Conservation (phyloP, 2,113 vertebrate genomes). For the Cryptotis parvus region DNA sequence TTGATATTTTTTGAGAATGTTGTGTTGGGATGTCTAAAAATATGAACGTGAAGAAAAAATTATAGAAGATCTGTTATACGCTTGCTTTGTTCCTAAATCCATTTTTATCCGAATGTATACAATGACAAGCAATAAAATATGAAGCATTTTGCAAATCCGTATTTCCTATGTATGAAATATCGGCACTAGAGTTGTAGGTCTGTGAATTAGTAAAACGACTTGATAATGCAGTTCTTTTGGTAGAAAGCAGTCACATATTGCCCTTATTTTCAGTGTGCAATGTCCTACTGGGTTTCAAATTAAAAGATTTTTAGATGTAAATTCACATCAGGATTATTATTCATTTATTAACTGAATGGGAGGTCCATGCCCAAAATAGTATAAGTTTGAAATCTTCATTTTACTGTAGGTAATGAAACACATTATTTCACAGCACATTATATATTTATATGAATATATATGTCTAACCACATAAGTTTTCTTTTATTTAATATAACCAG, state of each 20-base stretch:
- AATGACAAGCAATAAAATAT: constrained; percentile 46
- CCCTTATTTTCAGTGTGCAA: constrained; percentile 47
- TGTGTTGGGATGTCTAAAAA: neutral
- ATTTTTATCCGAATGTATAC: neutral
- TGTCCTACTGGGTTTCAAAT: constrained; percentile 35
- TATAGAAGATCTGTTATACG: neutral
- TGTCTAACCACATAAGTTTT: neutral
- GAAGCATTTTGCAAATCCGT: constrained; percentile 23
- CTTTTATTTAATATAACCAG: constrained; percentile 33
- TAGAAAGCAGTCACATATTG: neutral
- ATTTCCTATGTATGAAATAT: neutral
- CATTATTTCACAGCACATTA: neutral
- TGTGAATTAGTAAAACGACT: constrained; percentile 37
- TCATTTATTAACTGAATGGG: constrained; percentile 38
- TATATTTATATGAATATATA: neutral
- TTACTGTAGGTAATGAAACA: neutral
- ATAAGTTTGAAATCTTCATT: no score
- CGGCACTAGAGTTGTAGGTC: constrained; percentile 21
- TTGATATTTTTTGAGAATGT: no score
- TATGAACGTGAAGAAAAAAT: neutral
- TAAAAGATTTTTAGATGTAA: constrained; percentile 31
- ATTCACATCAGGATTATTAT: constrained; percentile 5
- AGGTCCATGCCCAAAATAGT: neutral
- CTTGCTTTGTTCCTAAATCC: neutral
- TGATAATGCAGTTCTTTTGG: constrained; percentile 20